These are phyloP conservation scores for Cordilura impudica DNA, from an alignment of 2,888 invertebrate species.

Conservation along the genomic window DNA sequence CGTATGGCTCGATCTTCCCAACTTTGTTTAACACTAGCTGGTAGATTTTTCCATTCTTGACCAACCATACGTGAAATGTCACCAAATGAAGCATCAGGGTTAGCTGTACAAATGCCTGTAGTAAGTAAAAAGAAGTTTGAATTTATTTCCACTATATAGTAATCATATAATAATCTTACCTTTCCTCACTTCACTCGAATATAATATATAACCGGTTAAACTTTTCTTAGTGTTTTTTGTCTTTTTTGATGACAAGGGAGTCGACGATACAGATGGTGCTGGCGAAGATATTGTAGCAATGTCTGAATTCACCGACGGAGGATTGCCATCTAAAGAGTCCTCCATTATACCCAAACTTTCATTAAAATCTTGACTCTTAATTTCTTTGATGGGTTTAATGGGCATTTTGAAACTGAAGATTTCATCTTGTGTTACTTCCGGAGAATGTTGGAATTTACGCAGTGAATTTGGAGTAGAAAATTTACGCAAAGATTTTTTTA, in stretches of 20 bases:
- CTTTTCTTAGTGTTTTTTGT: conserved; percentile 91
- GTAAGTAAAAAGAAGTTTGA: background rate
- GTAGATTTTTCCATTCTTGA: conserved; percentile 95
- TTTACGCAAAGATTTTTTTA: conserved; percentile 85
- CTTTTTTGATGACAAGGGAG: conserved; percentile 78
- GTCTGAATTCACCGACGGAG: conserved; percentile 90
- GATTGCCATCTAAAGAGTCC: conserved; percentile 88
- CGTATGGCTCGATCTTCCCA: conserved; percentile 96
- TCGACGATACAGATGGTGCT: conserved; percentile 77
- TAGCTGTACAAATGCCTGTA: conserved; percentile 88
- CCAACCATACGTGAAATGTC: conserved; percentile 87
- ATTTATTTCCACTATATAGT: background rate
- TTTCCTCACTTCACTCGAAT: conserved; percentile 97
- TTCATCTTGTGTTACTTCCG: conserved; percentile 95
- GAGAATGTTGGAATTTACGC: conserved; percentile 89
- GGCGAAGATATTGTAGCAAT: conserved; percentile 82
- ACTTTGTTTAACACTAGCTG: conserved; percentile 90
- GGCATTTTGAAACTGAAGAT: conserved; percentile 86
- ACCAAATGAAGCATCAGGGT: conserved; percentile 96
- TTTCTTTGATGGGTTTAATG: conserved; percentile 80
- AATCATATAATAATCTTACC: conserved; percentile 68
- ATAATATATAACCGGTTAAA: conserved; percentile 97
- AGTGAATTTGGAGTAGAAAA: conserved; percentile 83
- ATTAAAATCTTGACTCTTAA: conserved; percentile 68
- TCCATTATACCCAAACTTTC: conserved; percentile 81